Evolutionary conservation across 2,797 vertebrate species (phyloP), one percentile per base, ranked within the genome.

Genomic region (Heliangelus exortis): DNA sequence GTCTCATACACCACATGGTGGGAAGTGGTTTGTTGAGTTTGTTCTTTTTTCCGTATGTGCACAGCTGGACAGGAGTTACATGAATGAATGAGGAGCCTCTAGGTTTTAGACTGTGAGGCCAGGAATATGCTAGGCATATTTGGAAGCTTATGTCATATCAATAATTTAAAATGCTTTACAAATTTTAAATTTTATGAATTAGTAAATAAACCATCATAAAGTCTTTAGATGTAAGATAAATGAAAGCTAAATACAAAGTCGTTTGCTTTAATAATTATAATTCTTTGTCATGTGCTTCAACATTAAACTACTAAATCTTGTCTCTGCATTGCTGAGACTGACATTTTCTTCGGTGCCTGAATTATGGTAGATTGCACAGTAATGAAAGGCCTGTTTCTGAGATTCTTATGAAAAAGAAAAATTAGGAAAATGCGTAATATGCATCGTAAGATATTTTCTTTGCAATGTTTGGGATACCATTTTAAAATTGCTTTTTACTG

Each of bases 131-230:
- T 84, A 45, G 92, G 69, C 50, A 31, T 20, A 18, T 51, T 43
- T 63, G 33, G 86, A 89, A 84, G 53, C 29, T 31, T 36, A 87
- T 79, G 62, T 72, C 54, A 48, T 25, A 77, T 84, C 57, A 93
- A 57, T 95, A 85, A 92, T 66, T 85, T 36, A 83, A 72, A 80
- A 29, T 1, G 1, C 73, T 75, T 82, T 83, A 43, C 65, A 75
- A 62, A 81, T 62, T 81, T 77, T 85, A 36, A 41, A 72, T 69
- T 73, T 84, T 72, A 87, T 23, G n/a, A 85, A 91, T 89, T 92
- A 85, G 61, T 89, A 93, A 96, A 91, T 91, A 93, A 94, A 95
- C 34, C 43, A 45, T 75, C 85, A 77, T 90, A 31, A 84, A 87
- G 25, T 54, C 63, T 90, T 89, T 47, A 61, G 31, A 80, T 75